Conservation (phyloP, 2,797 vertebrate species). For the Sebastes kiyomatsui region DNA sequence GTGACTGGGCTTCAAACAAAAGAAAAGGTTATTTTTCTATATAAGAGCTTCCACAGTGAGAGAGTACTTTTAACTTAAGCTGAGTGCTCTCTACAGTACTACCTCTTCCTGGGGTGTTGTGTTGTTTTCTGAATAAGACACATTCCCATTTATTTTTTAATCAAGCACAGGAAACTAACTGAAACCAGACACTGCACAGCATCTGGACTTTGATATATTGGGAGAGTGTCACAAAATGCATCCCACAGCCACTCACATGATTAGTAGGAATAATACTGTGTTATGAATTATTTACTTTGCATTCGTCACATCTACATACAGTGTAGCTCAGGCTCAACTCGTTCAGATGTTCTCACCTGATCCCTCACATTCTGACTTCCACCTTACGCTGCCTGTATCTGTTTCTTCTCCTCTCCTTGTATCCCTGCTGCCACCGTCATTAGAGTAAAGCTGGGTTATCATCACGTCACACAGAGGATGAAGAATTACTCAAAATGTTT, state of each 20-base stretch:
- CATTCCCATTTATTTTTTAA: not conserved
- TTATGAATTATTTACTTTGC: not conserved
- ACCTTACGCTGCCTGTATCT: not conserved
- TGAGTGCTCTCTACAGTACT: not conserved
- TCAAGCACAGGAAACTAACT: not conserved
- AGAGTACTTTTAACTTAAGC: not conserved
- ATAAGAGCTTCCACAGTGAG: not conserved
- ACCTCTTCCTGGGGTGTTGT: not conserved
- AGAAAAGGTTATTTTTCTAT: not conserved
- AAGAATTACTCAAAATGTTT: not conserved
- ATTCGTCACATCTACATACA: not conserved
- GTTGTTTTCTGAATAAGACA: not conserved
- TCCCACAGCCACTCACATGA: not conserved
- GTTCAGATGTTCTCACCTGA: not conserved
- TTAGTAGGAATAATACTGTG: not conserved
- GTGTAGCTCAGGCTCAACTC: not conserved
- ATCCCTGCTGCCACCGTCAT: not conserved
- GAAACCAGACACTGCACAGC: not conserved
- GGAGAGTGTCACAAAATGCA: not conserved
- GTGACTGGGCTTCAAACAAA: not conserved
- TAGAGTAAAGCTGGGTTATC: not conserved
- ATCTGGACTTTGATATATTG: not conserved
- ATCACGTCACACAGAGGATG: not conserved
- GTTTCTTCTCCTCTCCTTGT: not conserved
- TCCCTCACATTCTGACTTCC: not conserved